A percentile compares a stretch with the other conserved stretches of the same genome.
Conservation (phyloP, 2,797 vertebrate species). For the Pseudotriccus pelzelni region DNA sequence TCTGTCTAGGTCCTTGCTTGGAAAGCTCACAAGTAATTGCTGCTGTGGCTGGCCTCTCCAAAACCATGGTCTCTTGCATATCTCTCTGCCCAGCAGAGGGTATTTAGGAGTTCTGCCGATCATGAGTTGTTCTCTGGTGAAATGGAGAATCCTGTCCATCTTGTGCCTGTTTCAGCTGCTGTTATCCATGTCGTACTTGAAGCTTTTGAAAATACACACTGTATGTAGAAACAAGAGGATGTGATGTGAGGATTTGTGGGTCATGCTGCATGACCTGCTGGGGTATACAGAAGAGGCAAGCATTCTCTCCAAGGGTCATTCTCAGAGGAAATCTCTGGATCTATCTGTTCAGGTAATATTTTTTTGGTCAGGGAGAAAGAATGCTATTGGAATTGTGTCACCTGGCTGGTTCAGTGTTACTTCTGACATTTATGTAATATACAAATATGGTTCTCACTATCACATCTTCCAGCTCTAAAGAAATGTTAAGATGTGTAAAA, state of each 20-base stretch:
- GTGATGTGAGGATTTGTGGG: neutral
- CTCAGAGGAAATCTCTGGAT: neutral
- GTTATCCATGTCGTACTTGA: neutral
- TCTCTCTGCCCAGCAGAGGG: neutral
- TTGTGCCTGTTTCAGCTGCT: neutral
- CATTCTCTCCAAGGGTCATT: neutral
- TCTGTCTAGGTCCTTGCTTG: neutral
- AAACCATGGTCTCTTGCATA: neutral
- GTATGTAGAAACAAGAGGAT: neutral
- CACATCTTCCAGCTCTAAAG: slow-evolving; percentile 3
- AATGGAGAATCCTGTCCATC: neutral
- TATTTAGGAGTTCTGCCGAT: neutral
- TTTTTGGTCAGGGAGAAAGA: neutral
- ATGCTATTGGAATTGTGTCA: neutral
- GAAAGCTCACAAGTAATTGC: neutral
- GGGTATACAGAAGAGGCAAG: neutral
- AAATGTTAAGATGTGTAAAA: slow-evolving; percentile 44
- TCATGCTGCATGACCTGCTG: neutral
- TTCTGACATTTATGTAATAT: slow-evolving; percentile 12
- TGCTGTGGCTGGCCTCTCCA: neutral
- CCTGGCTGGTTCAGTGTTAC: neutral
- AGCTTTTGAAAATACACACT: neutral
- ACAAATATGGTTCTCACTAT: neutral
- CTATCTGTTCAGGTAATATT: neutral
- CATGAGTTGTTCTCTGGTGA: neutral